Evolutionary conservation across 1,140 invertebrate species (phyloP).

Genomic region (Dufourea novaeangliae): DNA sequence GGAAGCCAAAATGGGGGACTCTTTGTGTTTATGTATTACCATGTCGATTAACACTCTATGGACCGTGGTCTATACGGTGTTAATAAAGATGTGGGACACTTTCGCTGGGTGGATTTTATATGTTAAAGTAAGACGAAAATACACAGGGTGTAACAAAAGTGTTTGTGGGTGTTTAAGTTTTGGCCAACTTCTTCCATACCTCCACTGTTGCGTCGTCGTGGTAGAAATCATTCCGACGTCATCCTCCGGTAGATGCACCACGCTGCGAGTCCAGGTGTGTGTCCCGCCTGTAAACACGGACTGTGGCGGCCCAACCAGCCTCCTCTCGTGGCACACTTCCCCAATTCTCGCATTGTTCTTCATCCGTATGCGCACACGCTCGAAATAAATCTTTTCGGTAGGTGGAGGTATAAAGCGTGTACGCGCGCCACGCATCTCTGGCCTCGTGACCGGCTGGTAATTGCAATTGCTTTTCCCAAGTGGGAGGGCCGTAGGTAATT

Average conservation of each 20-base stretch:
- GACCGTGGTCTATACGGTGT: too few relatives aligned
- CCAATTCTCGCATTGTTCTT: slow-evolving; percentile 72
- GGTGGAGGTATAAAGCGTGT: not conserved
- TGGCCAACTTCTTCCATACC: too few relatives aligned
- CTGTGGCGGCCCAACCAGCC: slow-evolving; percentile 17
- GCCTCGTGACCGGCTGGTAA: slow-evolving; percentile 48
- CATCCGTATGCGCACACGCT: slow-evolving; percentile 40
- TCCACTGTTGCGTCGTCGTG: not conserved
- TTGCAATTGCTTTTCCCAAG: slow-evolving; percentile 58
- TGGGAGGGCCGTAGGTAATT: slow-evolving; percentile 64
- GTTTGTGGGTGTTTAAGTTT: too few relatives aligned
- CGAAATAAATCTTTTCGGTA: slow-evolving; percentile 53
- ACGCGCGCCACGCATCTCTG: slow-evolving; percentile 9
- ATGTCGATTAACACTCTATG: not conserved
- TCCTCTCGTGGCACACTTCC: slow-evolving; percentile 67
- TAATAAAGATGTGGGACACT: too few relatives aligned
- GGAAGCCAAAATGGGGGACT: too few relatives aligned
- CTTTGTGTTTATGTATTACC: slow-evolving; percentile 5
- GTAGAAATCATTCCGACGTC: slow-evolving; percentile 24
- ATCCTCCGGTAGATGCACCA: slow-evolving; percentile 37
- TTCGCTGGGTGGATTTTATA: too few relatives aligned
- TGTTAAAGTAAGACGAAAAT: too few relatives aligned
- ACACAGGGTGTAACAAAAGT: too few relatives aligned
- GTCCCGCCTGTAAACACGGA: slow-evolving; percentile 22
- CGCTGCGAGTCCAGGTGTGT: slow-evolving; percentile 55